Conservation (phyloP, 2,888 invertebrate species). For the Pheosia tremula region DNA sequence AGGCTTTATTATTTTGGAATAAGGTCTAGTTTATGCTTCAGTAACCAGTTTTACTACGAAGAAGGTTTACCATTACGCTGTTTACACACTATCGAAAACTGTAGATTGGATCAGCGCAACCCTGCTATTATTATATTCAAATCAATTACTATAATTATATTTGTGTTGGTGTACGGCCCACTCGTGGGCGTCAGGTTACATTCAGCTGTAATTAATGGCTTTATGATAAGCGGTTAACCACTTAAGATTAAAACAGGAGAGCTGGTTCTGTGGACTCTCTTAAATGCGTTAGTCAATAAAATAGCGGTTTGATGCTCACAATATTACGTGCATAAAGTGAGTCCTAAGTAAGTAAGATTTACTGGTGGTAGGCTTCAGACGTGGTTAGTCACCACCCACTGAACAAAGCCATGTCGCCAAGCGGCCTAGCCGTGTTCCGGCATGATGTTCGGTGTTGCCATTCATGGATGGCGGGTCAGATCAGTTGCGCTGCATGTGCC, state of each 20-base stretch:
- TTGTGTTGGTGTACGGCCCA: conserved; percentile 53
- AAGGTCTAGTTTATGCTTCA: not conserved
- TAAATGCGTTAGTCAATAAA: conserved; percentile 53
- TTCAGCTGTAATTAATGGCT: conserved; percentile 72
- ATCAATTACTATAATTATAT: conserved; percentile 81
- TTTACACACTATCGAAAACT: conserved; percentile 65
- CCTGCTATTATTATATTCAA: conserved; percentile 77
- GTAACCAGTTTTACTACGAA: conserved; percentile 6
- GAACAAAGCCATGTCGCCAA: too few species aligned
- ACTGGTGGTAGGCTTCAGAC: too few species aligned
- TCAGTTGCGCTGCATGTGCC: too few species aligned
- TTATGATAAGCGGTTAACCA: conserved; percentile 75
- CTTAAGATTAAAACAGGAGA: conserved; percentile 76
- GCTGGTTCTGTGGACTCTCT: conserved; percentile 57
- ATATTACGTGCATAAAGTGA: not conserved
- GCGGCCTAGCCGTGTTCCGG: too few species aligned
- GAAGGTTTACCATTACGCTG: conserved; percentile 56
- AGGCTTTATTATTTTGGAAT: conserved; percentile 1
- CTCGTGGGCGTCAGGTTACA: conserved; percentile 67
- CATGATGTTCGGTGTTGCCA: too few species aligned
- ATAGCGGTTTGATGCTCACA: conserved; percentile 22
- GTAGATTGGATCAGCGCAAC: conserved; percentile 59
- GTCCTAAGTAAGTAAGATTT: too few species aligned
- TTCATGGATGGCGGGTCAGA: too few species aligned
- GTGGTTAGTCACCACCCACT: too few species aligned